Base-by-base conservation (phyloP, 2,888 invertebrate species). In the Cataglyphis altisquamis region DNA sequence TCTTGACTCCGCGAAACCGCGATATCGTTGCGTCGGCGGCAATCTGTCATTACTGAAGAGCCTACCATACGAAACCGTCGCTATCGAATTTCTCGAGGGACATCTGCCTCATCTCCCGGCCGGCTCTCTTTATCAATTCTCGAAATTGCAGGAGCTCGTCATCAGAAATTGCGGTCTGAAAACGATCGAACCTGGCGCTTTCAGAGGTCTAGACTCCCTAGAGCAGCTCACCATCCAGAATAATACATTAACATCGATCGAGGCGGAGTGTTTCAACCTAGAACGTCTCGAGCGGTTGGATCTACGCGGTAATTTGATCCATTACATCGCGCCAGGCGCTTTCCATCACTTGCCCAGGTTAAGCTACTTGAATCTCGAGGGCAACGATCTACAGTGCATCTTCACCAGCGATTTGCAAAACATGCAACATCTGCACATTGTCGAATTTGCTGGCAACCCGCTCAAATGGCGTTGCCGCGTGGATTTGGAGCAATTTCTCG, bases 381-480 rank as follows among this genome's bases (percentile, higher is more conserved):
- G 92, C 0, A 93, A 93, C 67, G 89, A 87, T 70, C 85, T 93
- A 12, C 85, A 84, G 21, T 93, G 93, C 41, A 90, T 93, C 21
- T 93, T 90, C 66, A 92, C 92, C 0, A 92, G 90, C 41, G 91
- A 90, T n/a, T 75, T 93, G 45, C 84, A 89, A 52, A 86, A 90
- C 2, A 77, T 93, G 80, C 90, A 90, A 5, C 82, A 89, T 8
- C 63, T 93, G 2, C 83, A 88, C 4, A 83, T 88, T 0, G 74
- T 93, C 3, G 91, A 92, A 45, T 93, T 92, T 25, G 87, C 90
- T 0, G 90, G 90, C 0, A 93, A 93, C 74, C 92, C 91, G 1
- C 66, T 93, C 18, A 92, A 93, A 63, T 93, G 93, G 93, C 85
- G 92, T 63, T 93, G 93, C 60, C 88, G 92, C 73, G 87, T 91